Percentiles rank a stretch among this genome's conserved stretches.
Evolutionary conservation across 2,113 vertebrate species (phyloP).

Genomic region (Pipra filicauda): DNA sequence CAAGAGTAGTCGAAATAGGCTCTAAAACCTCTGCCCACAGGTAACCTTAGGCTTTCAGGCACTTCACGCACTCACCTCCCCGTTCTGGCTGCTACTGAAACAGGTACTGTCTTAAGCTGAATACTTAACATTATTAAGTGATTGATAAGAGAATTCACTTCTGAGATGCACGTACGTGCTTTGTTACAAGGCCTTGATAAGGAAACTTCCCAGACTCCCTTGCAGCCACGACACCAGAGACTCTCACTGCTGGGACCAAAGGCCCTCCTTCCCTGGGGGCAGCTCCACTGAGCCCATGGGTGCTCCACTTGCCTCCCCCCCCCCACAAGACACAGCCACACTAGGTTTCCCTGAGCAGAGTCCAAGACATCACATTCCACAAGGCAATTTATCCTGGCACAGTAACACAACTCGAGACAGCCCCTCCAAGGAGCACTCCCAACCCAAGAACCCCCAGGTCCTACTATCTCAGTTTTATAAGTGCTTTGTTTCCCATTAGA

Average conservation of each 20-base stretch:
- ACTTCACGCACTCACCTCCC: rapidly evolving
- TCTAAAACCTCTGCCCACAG: background rate
- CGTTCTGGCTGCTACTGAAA: background rate
- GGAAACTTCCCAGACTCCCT: background rate
- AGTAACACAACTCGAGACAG: background rate
- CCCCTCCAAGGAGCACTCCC: background rate
- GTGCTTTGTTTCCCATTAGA: background rate
- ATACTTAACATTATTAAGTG: background rate
- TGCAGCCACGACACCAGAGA: background rate
- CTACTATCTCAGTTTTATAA: background rate
- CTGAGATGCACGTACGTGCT: rapidly evolving
- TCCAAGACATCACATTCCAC: rapidly evolving
- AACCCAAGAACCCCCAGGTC: background rate
- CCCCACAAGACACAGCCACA: background rate
- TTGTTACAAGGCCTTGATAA: background rate
- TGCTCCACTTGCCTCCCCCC: background rate
- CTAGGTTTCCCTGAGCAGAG: background rate
- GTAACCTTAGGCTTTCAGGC: background rate
- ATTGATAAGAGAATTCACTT: background rate
- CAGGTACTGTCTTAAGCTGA: background rate
- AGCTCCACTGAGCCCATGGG: background rate
- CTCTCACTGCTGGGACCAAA: background rate
- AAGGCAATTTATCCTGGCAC: background rate
- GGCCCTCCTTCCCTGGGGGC: no score
- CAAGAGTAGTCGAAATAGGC: background rate